phyloP scores from a whole-genome alignment of 2,113 vertebrate genomes.

The Symphodus melops region DNA sequence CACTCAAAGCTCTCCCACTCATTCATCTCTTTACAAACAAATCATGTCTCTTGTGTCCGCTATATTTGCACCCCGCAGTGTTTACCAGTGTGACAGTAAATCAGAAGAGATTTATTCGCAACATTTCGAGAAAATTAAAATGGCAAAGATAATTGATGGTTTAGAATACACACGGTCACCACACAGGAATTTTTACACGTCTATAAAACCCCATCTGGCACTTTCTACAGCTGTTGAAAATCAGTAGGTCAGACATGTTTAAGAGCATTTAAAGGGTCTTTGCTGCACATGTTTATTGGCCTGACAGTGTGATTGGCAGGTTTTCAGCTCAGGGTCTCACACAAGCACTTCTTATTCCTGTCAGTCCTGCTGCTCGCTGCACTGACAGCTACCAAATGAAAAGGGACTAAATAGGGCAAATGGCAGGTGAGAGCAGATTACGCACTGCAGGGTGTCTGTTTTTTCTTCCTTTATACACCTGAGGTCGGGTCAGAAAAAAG shows the following conservation, averaged over 20 bases:
- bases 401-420: constrained; percentile 59
- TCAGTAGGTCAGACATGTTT: constrained; percentile 20
- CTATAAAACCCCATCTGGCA: not conserved
- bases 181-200: not conserved
- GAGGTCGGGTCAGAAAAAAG: constrained; percentile 27
- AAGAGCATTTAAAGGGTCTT: constrained; percentile 22
- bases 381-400: constrained; percentile 57
- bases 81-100: constrained; percentile 20
- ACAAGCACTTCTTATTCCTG: constrained; percentile 52
- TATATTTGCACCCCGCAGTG: constrained; percentile 20
- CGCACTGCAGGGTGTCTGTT: constrained; percentile 14
- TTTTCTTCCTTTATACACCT: constrained; percentile 22
- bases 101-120: constrained; percentile 4
- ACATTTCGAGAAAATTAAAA: constrained; percentile 5
- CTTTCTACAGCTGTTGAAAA: constrained; percentile 19
- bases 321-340: constrained; percentile 62
- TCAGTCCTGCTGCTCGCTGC: constrained; percentile 44
- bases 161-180: not conserved
- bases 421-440: constrained; percentile 56
- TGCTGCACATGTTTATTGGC: constrained; percentile 12
- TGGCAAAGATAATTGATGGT: not conserved
- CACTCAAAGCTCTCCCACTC: constrained; percentile 73
- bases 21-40: constrained; percentile 60
- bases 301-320: constrained; percentile 59
- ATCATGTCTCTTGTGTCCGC: constrained; percentile 49